phyloP scores from a whole-genome alignment of 2,797 vertebrate species.

The Cetoscarus ocellatus region DNA sequence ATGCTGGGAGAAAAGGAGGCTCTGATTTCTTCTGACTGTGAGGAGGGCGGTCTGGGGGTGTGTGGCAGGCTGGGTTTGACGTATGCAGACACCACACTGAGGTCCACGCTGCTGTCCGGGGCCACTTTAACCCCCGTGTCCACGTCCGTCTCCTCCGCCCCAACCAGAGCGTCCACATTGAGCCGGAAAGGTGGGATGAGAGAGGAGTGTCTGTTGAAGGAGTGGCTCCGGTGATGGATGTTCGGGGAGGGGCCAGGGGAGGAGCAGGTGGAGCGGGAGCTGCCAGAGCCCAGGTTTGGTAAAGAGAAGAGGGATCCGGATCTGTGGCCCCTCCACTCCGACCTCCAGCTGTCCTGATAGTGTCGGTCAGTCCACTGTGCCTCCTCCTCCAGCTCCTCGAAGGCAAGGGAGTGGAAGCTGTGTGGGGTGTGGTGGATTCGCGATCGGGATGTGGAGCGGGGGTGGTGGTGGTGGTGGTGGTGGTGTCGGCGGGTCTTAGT shows the following conservation, averaged over 20 bases:
- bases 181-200: conserved; percentile 79
- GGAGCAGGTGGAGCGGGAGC: conserved; percentile 72
- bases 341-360: conserved; percentile 50
- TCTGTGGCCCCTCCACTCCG: conserved; percentile 80
- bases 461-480: conserved; percentile 58
- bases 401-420: conserved; percentile 53
- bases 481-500: conserved; percentile 59
- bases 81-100: conserved; percentile 92
- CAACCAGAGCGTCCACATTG: conserved; percentile 89
- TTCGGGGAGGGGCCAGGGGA: conserved; percentile 73
- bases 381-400: conserved; percentile 59
- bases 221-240: conserved; percentile 49
- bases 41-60: conserved; percentile 71
- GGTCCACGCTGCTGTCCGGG: conserved; percentile 84
- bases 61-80: conserved; percentile 60
- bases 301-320: conserved; percentile 91
- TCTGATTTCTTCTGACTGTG: conserved; percentile 61
- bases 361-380: conserved; percentile 57
- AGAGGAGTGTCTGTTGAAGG: conserved; percentile 66
- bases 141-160: conserved; percentile 93
- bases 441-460: conserved; percentile 53
- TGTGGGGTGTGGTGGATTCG: conserved; percentile 70
- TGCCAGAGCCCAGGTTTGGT: conserved; percentile 76
- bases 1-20: conserved; percentile 64
- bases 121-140: conserved; percentile 90